A percentile compares a stretch with the other conserved stretches of the same genome.
These are phyloP conservation scores for Myioborus miniatus DNA, from an alignment of 2,797 vertebrate genomes.

Conservation along the genomic window DNA sequence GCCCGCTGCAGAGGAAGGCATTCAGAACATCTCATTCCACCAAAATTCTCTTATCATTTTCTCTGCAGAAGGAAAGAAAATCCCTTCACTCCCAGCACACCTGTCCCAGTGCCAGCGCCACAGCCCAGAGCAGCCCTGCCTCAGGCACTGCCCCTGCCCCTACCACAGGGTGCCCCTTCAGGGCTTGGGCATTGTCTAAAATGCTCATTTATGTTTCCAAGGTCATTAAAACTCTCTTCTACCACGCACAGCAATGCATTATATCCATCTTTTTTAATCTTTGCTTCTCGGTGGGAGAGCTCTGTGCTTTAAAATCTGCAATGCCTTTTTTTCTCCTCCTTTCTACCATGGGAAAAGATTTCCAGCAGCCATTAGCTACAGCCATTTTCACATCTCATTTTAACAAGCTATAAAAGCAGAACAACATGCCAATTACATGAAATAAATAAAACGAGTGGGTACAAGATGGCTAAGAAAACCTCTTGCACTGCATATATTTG, in stretches of 20 bases:
- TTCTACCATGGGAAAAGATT: conserved; percentile 42
- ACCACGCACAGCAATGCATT: background rate
- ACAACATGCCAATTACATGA: conserved; percentile 65
- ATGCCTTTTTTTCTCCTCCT: background rate
- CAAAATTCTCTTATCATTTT: background rate
- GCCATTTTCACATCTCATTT: conserved; percentile 65
- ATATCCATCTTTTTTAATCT: background rate
- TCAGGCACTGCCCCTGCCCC: background rate
- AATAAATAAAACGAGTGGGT: conserved; percentile 68
- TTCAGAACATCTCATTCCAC: background rate
- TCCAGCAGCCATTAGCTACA: conserved; percentile 63
- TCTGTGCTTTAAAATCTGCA: conserved; percentile 6
- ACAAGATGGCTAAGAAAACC: conserved; percentile 57
- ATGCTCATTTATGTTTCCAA: background rate
- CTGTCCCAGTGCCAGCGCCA: rapidly evolving
- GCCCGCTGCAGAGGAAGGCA: background rate
- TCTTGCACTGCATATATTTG: conserved; percentile 57
- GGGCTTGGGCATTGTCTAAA: background rate
- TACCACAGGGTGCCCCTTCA: background rate
- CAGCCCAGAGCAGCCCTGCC: background rate
- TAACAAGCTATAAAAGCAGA: conserved; percentile 68
- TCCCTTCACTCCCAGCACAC: rapidly evolving
- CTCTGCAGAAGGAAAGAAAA: background rate
- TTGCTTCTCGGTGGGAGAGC: background rate
- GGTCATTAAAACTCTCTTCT: background rate